phyloP scores from a whole-genome alignment of 2,888 invertebrate species.

The Drosophila infuscata region DNA sequence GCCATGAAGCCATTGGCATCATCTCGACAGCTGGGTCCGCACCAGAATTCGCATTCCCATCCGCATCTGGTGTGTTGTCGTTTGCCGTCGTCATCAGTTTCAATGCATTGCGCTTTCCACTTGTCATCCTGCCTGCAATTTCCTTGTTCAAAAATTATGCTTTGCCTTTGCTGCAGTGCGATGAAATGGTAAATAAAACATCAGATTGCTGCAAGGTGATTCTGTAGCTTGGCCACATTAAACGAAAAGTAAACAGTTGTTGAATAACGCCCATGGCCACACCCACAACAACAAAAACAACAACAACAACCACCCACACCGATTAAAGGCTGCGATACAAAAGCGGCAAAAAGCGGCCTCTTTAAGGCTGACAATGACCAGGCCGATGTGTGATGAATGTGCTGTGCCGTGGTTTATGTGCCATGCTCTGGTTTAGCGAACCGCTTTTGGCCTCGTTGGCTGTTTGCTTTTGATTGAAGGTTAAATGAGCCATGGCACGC shows the following conservation, averaged over 20 bases:
- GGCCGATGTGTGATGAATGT: conserved; percentile 33
- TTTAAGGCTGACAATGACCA: conserved; percentile 62
- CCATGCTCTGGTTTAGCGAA: conserved; percentile 47
- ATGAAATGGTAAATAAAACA: conserved; percentile 59
- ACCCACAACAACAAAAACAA: conserved; percentile 1
- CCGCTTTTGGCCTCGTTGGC: conserved; percentile 40
- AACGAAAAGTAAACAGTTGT: conserved; percentile 67
- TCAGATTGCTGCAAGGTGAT: conserved; percentile 39
- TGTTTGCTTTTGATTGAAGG: conserved; percentile 78
- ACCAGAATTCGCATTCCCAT: conserved; percentile 16
- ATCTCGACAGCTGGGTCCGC: conserved; percentile 20
- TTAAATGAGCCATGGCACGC: conserved; percentile 72
- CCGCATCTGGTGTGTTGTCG: conserved; percentile 29
- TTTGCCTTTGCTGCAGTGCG: conserved; percentile 44
- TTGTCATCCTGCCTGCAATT: conserved; percentile 76
- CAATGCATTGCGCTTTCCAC: conserved; percentile 69
- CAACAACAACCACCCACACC: conserved; percentile 11
- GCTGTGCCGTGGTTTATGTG: conserved; percentile 26
- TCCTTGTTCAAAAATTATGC: conserved; percentile 76
- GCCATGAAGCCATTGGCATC: conserved; percentile 29
- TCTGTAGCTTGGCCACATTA: conserved; percentile 35
- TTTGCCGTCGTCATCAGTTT: conserved; percentile 59
- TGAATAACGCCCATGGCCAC: conserved; percentile 31
- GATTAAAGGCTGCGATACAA: conserved; percentile 45
- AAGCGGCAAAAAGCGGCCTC: conserved; percentile 3